Evolutionary conservation across 2,888 invertebrate species (phyloP), one percentile per base, ranked within the genome.

Genomic region (Atherix ibis): DNA sequence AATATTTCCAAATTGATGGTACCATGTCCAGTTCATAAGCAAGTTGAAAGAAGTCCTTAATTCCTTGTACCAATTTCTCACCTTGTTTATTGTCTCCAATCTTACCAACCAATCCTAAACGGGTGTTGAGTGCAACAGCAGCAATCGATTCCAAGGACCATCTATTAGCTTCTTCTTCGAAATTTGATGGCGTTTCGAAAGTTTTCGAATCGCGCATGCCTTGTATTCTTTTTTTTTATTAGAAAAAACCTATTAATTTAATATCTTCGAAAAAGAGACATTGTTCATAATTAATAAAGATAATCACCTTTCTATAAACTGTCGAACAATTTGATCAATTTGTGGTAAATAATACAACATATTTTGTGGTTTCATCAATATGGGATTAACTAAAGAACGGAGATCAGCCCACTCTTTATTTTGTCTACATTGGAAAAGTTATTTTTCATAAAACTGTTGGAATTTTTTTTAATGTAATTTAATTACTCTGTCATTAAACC

Each of bases 1-100:
- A 48, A 15, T 49, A 50, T 9, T 46, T 49, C 49, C 56, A 58
- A 18, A 56, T 41, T 2, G 57, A 54, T 4, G 59, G 58, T 19
- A 48, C 45, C 0, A 56, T 39, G 34, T 54, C 58, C 14, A 54
- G 50, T 33, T 53, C 45, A 24, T 47, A 54, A 47, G 46, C 5
- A 45, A 40, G 35, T 45, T 46, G 8, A 53, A 53, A 25, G 53
- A 54, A 3, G 40, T 44, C 0, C 44, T 27, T 36, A 49, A 57
- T 50, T 3, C 47, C 44, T 0, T 48, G 32, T 2, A 48, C 49
- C 9, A 53, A 35, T 1, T 37, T 44, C 3, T 44, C 31, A 1
- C 49, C 52, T 37, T 50, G 46, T 43, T 41, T 6, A 32, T 33
- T 39, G 18, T 43, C 41, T 3, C 33, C 30, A 18, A n/a, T n/a